phyloP scores from a whole-genome alignment of 2,113 vertebrate genomes.

The Hoplias malabaricus region DNA sequence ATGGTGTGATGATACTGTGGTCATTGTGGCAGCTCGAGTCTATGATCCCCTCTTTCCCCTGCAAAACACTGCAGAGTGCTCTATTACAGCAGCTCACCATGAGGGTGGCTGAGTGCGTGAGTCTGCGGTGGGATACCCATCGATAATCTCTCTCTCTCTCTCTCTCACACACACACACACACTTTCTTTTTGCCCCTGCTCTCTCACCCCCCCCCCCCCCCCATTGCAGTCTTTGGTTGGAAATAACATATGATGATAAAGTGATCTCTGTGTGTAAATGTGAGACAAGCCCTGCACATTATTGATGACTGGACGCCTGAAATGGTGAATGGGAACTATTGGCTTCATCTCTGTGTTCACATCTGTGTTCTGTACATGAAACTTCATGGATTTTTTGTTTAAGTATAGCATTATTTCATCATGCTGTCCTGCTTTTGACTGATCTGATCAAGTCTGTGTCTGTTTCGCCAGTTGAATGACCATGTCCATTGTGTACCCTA shows the following conservation, averaged over 20 bases:
- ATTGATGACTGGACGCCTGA: not conserved
- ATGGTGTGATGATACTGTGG: not conserved
- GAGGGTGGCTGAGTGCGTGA: conserved; percentile 22
- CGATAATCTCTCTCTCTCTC: conserved; percentile 21
- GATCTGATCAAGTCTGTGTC: not conserved
- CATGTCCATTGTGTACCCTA: not conserved
- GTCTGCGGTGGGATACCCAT: conserved; percentile 30
- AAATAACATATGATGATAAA: not conserved
- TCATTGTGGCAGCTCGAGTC: not conserved
- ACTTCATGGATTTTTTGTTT: not conserved
- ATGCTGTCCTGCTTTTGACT: not conserved
- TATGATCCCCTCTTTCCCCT: conserved; percentile 1
- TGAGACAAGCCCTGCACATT: not conserved
- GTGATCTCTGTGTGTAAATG: not conserved
- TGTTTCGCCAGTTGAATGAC: not conserved
- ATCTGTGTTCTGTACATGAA: not conserved
- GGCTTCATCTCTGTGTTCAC: not conserved
- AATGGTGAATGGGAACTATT: not conserved
- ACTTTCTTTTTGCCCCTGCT: too few species aligned
- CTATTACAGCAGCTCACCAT: conserved; percentile 36
- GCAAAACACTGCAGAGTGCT: conserved; percentile 45
- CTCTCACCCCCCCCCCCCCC: not conserved
- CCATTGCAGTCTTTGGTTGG: conserved; percentile 9
- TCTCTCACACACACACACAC: conserved; percentile 1
- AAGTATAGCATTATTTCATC: not conserved